phyloP scores from a whole-genome alignment of 2,113 vertebrate species.

The Pseudois nayaur region DNA sequence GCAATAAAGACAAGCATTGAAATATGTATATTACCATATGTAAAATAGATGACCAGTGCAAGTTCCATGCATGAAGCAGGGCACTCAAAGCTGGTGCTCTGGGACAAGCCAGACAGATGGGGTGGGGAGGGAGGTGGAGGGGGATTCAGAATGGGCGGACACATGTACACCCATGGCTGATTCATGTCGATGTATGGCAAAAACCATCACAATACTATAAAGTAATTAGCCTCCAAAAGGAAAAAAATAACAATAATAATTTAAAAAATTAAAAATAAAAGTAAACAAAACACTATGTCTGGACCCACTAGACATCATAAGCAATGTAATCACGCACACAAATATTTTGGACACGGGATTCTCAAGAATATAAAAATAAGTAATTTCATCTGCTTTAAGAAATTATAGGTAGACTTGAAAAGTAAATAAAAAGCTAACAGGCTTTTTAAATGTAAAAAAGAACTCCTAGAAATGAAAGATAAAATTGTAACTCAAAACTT shows the following conservation, averaged over 20 bases:
- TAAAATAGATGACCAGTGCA: background rate
- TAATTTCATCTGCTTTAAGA: background rate
- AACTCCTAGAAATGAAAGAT: background rate
- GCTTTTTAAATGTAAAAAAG: background rate
- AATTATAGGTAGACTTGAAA: background rate
- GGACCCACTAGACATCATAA: background rate
- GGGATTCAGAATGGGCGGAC: background rate
- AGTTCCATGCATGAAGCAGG: background rate
- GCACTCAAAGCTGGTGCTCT: background rate
- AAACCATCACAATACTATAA: background rate
- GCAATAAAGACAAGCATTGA: background rate
- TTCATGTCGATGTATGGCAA: background rate
- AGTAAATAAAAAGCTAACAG: background rate
- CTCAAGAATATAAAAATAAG: background rate
- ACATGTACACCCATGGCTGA: background rate
- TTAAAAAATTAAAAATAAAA: background rate
- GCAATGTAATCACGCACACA: background rate
- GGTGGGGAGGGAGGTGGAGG: background rate
- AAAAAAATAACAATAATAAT: background rate
- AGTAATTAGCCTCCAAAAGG: background rate
- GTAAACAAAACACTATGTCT: background rate
- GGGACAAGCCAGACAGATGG: background rate
- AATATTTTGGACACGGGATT: background rate
- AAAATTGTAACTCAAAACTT: background rate
- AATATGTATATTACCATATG: background rate